Conservation (phyloP, 2,797 vertebrate species). For the Margarornis squamiger region DNA sequence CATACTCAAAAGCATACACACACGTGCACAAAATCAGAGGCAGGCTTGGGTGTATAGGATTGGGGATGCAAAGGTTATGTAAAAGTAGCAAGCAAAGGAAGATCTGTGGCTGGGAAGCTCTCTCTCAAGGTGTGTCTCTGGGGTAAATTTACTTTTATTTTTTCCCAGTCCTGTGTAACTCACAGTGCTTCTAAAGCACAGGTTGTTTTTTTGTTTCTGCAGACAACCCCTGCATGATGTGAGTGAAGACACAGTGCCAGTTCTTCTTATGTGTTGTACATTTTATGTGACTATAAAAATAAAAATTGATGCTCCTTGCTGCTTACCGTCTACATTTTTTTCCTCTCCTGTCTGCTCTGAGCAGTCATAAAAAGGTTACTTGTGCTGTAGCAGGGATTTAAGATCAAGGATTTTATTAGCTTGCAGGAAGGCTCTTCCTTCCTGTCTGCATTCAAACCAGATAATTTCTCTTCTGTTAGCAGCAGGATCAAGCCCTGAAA, state of each 20-base stretch:
- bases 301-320: conserved; percentile 29
- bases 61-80: neutral
- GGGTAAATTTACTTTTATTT: neutral
- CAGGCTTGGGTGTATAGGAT: fast-evolving
- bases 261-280: neutral
- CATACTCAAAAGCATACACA: neutral
- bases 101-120: neutral
- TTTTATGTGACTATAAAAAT: conserved; percentile 53
- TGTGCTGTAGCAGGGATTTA: conserved; percentile 24
- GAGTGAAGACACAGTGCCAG: neutral
- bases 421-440: conserved; percentile 8
- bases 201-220: conserved; percentile 20
- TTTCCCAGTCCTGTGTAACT: neutral
- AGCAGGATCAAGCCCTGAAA: conserved; percentile 16
- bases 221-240: neutral
- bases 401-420: conserved; percentile 39
- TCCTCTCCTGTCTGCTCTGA: conserved; percentile 7
- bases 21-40: neutral
- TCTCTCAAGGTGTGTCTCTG: neutral
- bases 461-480: conserved; percentile 34
- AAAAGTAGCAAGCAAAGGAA: neutral
- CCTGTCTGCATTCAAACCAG: neutral
- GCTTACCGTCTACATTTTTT: conserved; percentile 6
- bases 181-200: neutral
- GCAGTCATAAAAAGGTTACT: conserved; percentile 35